phyloP scores from a whole-genome alignment of 2,797 vertebrate genomes.

The Sebastes minor region DNA sequence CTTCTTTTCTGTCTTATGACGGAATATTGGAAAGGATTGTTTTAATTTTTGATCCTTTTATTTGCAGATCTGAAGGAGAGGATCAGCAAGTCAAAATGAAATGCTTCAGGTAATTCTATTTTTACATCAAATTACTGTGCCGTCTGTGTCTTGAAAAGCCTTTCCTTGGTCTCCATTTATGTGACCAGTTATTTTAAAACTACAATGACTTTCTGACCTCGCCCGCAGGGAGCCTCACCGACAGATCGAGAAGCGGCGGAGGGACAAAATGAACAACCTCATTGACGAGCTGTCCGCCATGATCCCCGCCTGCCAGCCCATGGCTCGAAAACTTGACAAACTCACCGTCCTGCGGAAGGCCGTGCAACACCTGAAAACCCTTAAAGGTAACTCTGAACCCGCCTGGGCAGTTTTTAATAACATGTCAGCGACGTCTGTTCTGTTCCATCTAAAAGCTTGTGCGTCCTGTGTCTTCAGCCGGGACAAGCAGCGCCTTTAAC shows the following conservation, averaged over 20 bases:
- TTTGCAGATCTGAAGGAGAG: slow-evolving; percentile 72
- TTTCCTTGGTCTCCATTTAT: background rate
- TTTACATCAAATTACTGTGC: background rate
- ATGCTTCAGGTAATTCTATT: slow-evolving; percentile 72
- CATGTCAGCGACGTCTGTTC: accelerated
- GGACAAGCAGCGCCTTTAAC: slow-evolving; percentile 87
- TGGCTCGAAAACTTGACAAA: slow-evolving; percentile 93
- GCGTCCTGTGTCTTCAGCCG: slow-evolving; percentile 53
- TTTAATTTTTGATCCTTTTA: background rate
- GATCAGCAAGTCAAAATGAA: slow-evolving; percentile 78
- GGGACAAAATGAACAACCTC: slow-evolving; percentile 96
- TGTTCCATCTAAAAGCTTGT: background rate
- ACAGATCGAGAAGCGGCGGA: slow-evolving; percentile 92
- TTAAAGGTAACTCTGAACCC: slow-evolving; percentile 83
- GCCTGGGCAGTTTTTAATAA: background rate
- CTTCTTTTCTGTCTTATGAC: background rate
- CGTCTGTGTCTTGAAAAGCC: background rate
- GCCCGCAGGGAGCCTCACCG: slow-evolving; percentile 90
- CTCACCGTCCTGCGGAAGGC: slow-evolving; percentile 94
- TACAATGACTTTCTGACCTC: background rate
- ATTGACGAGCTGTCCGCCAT: slow-evolving; percentile 93
- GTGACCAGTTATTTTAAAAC: background rate
- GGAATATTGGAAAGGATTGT: background rate
- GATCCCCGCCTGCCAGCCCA: slow-evolving; percentile 92
- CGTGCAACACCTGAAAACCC: slow-evolving; percentile 92